These are phyloP conservation scores for Lateolabrax maculatus DNA, from an alignment of 2,797 vertebrate genomes.

Conservation along the genomic window DNA sequence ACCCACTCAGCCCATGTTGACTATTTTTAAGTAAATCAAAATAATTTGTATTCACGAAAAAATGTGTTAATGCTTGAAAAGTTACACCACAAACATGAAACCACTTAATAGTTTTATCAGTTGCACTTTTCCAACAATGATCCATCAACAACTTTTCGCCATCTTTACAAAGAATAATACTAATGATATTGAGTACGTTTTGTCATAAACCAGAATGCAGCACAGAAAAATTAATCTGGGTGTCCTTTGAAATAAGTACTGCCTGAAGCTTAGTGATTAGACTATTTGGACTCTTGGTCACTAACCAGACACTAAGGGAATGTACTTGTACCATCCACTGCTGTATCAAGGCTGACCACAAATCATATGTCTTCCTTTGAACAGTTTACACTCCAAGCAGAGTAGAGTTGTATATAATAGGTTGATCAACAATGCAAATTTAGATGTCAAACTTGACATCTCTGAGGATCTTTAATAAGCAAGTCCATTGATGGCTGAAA, in stretches of 20 bases:
- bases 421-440: not conserved
- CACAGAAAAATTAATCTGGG: not conserved
- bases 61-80: not conserved
- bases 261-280: not conserved
- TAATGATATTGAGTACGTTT: not conserved
- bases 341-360: not conserved
- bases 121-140: not conserved
- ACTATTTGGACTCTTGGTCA: not conserved
- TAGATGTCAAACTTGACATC: not conserved
- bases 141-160: not conserved
- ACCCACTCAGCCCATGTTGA: not conserved
- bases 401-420: too few relatives aligned
- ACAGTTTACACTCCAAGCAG: not conserved
- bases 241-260: not conserved
- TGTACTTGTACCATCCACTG: not conserved
- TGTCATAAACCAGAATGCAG: not conserved
- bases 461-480: not conserved
- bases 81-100: not conserved
- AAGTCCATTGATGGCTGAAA: not conserved
- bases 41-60: not conserved
- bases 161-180: not conserved
- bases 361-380: not conserved
- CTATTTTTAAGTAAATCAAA: not conserved
- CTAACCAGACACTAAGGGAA: not conserved
- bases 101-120: not conserved